Percentiles rank a stretch among this genome's conserved stretches.
phyloP scores from a whole-genome alignment of 2,113 vertebrate species.

The Grammomys surdaster region DNA sequence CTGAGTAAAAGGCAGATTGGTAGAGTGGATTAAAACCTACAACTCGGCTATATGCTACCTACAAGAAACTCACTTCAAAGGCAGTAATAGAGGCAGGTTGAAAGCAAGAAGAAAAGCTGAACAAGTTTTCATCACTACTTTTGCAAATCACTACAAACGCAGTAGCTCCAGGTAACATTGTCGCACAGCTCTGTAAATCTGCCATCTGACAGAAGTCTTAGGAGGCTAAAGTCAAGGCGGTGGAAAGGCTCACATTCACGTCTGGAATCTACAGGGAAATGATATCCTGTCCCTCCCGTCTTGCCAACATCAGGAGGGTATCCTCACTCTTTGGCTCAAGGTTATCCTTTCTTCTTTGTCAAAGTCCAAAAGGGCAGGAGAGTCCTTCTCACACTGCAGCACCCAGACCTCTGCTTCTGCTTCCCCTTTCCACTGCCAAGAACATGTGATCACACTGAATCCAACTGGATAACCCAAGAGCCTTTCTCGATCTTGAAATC shows the following conservation, averaged over 20 bases:
- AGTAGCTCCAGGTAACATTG: neutral
- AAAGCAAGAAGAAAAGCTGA: neutral
- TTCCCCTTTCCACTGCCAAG: neutral
- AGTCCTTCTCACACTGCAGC: neutral
- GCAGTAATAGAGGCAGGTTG: neutral
- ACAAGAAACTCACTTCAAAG: neutral
- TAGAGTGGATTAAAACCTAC: neutral
- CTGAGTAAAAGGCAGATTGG: neutral
- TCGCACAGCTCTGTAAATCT: neutral
- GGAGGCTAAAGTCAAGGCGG: neutral
- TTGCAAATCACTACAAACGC: neutral
- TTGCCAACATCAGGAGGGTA: neutral
- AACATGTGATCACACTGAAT: neutral
- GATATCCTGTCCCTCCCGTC: neutral
- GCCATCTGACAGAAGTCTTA: neutral
- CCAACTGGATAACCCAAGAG: neutral
- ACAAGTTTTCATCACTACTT: neutral
- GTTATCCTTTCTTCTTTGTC: neutral
- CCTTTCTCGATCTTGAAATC: neutral
- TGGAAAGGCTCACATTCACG: neutral
- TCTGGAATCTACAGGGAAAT: neutral
- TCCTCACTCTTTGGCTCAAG: neutral
- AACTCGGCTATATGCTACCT: neutral
- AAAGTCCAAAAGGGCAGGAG: neutral
- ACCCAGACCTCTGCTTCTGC: neutral